A percentile compares a stretch with the other conserved stretches of the same genome.
Conservation (phyloP, 2,113 vertebrate species). For the Gopherus evgoodei region DNA sequence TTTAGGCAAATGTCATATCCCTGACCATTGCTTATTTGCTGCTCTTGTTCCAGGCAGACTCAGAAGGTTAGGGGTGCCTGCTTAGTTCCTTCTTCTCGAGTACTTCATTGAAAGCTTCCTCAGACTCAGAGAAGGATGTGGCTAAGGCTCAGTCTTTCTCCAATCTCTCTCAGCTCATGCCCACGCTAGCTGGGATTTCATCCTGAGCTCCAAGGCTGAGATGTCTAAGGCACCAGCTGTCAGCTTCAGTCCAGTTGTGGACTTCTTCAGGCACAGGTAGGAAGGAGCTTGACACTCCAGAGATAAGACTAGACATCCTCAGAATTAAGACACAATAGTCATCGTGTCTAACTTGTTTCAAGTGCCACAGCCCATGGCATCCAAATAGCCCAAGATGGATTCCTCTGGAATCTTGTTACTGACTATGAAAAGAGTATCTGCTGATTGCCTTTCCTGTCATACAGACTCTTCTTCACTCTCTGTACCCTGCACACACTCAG, state of each 20-base stretch:
- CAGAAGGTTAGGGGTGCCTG: background rate
- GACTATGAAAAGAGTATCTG: background rate
- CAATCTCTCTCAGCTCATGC: background rate
- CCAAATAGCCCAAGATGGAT: background rate
- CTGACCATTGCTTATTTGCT: background rate
- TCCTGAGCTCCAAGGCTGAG: background rate
- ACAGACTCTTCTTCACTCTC: background rate
- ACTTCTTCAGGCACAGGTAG: background rate
- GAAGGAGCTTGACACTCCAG: background rate
- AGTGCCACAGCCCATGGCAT: background rate
- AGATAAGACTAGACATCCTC: background rate
- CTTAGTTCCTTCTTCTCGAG: background rate
- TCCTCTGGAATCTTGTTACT: background rate
- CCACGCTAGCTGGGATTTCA: background rate
- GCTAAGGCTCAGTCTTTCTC: background rate
- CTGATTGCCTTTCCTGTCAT: background rate
- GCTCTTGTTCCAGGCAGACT: background rate
- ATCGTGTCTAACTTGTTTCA: background rate
- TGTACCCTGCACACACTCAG: background rate
- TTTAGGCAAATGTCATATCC: background rate
- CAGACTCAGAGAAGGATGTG: background rate
- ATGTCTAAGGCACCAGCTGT: background rate
- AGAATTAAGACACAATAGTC: background rate
- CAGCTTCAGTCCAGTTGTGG: background rate
- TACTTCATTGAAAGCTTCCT: background rate